Percentiles rank a stretch among this genome's conserved stretches.
Evolutionary conservation across 2,797 vertebrate genomes (phyloP).

Genomic region (Sphenopsis melanotis): DNA sequence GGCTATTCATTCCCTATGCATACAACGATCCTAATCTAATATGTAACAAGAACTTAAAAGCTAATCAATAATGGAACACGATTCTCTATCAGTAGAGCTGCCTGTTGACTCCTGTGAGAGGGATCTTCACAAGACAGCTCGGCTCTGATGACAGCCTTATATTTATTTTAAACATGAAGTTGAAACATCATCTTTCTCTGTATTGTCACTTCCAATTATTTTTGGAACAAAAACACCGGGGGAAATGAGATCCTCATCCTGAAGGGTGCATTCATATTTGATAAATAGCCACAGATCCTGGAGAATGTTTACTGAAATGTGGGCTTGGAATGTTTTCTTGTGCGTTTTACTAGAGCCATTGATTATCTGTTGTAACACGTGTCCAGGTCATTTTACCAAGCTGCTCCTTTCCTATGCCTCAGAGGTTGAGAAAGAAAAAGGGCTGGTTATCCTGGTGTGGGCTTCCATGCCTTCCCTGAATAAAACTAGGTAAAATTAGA

Average conservation of each 20-base stretch:
- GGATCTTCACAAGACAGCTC: slow-evolving; percentile 41
- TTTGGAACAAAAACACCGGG: slow-evolving; percentile 56
- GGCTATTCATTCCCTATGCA: slow-evolving; percentile 63
- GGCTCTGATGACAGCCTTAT: slow-evolving; percentile 68
- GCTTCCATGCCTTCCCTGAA: background rate
- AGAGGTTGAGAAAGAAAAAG: background rate
- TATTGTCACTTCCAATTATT: slow-evolving; percentile 75
- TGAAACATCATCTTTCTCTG: slow-evolving; percentile 67
- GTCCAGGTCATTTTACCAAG: slow-evolving; percentile 11
- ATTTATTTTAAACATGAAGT: slow-evolving; percentile 75
- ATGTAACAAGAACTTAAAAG: slow-evolving; percentile 75
- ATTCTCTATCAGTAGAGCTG: slow-evolving; percentile 61
- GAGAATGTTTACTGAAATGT: slow-evolving; percentile 60
- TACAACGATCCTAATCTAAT: slow-evolving; percentile 68
- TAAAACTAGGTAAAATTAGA: background rate
- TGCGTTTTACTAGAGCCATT: slow-evolving; percentile 19
- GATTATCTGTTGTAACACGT: slow-evolving; percentile 45
- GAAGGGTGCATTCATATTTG: slow-evolving; percentile 70
- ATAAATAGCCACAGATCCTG: slow-evolving; percentile 70
- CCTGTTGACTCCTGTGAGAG: slow-evolving; percentile 55
- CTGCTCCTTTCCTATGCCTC: background rate
- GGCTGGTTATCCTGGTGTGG: background rate
- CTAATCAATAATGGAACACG: slow-evolving; percentile 75
- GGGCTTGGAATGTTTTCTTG: slow-evolving; percentile 26
- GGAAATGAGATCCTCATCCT: slow-evolving; percentile 59